These are phyloP conservation scores for Aldabrachelys gigantea DNA, from an alignment of 2,113 vertebrate genomes.

Conservation along the genomic window DNA sequence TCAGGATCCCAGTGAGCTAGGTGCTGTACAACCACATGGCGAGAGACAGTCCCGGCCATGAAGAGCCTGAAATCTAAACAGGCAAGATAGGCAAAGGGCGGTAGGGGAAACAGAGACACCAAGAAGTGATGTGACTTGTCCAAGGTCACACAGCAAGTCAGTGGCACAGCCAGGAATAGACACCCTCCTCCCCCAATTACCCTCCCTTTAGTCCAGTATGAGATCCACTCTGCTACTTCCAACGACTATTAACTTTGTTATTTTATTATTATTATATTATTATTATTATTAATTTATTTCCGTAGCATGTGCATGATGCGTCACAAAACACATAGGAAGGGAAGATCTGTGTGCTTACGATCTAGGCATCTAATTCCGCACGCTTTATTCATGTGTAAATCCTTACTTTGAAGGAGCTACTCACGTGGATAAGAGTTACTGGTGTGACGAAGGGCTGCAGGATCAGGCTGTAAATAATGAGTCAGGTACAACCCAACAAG, in stretches of 20 bases:
- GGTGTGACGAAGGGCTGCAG: neutral
- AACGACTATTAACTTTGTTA: neutral
- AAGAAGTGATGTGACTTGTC: neutral
- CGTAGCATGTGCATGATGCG: neutral
- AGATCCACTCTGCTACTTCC: neutral
- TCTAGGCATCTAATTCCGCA: neutral
- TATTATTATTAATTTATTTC: neutral
- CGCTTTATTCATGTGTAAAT: constrained; percentile 20
- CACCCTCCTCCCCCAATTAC: neutral
- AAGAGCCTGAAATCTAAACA: neutral
- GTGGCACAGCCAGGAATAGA: constrained; percentile 3
- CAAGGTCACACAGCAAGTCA: neutral
- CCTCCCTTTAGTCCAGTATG: neutral
- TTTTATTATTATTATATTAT: neutral
- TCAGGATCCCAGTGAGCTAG: neutral
- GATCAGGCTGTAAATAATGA: neutral
- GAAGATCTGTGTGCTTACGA: neutral
- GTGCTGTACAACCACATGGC: neutral
- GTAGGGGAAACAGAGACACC: neutral
- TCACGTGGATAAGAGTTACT: constrained; percentile 4
- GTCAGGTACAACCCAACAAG: neutral
- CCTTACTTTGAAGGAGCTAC: neutral
- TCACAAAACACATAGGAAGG: neutral
- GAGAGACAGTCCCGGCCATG: neutral
- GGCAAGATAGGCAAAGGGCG: neutral